These are phyloP conservation scores for Columba guinea DNA, from an alignment of 2,797 vertebrate species.

Conservation along the genomic window DNA sequence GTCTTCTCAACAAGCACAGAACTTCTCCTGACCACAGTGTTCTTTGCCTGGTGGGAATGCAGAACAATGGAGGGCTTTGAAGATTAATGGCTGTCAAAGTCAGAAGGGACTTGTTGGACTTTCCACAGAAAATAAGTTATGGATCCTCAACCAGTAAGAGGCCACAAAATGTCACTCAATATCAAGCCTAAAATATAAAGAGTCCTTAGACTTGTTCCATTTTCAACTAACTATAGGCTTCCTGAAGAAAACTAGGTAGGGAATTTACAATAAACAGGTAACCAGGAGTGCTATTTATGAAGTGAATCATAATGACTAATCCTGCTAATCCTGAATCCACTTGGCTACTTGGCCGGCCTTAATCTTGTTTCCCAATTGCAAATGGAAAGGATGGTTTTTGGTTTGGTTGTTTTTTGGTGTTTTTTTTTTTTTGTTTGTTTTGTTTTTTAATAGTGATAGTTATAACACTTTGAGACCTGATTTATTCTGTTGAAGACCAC, in stretches of 20 bases:
- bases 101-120: constrained; percentile 5
- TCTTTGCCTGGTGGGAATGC: background rate
- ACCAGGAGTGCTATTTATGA: background rate
- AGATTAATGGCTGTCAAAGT: constrained; percentile 18
- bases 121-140: constrained; percentile 21
- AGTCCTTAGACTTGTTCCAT: background rate
- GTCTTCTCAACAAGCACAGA: background rate
- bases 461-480: background rate
- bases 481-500: background rate
- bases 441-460: background rate
- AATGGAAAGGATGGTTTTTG: background rate
- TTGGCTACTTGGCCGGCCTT: background rate
- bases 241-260: constrained; percentile 14
- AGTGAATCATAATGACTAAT: constrained; percentile 41
- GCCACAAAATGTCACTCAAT: constrained; percentile 31
- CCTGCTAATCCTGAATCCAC: constrained; percentile 6
- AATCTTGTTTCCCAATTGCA: background rate
- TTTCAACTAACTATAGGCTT: constrained; percentile 23
- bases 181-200: background rate
- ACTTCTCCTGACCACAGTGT: background rate
- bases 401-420: background rate
- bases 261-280: constrained; percentile 5
- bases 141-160: constrained; percentile 21
- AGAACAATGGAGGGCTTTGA: constrained; percentile 27
- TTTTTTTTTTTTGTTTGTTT: background rate